These are phyloP conservation scores for Cladopsammia gracilis DNA, from an alignment of 64 coral and sea anemone species.

Conservation along the genomic window DNA sequence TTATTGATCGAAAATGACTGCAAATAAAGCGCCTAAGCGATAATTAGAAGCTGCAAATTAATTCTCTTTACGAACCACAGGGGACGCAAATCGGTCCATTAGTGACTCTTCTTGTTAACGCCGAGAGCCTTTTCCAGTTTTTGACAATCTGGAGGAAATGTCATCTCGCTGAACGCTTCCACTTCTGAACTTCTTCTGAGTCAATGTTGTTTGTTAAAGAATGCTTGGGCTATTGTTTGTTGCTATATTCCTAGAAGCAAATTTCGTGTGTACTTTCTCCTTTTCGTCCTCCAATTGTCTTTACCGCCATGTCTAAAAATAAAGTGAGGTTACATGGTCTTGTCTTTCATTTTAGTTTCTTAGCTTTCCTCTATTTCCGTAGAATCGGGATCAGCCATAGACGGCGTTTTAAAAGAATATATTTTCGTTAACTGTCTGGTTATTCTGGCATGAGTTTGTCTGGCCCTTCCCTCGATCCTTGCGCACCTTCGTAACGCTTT, in stretches of 20 bases:
- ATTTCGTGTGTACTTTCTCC: background rate
- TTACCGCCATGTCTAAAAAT: background rate
- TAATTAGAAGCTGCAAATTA: background rate
- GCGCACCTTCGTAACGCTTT: slow-evolving; percentile 82
- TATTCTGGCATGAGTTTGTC: slow-evolving; percentile 76
- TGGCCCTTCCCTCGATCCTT: slow-evolving; percentile 80
- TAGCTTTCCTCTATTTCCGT: slow-evolving; percentile 20
- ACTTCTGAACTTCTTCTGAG: background rate
- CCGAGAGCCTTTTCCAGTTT: background rate
- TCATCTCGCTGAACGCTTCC: background rate
- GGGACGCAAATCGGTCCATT: background rate
- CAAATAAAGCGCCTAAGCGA: slow-evolving; percentile 1
- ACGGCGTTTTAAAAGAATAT: slow-evolving; percentile 65
- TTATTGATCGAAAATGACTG: slow-evolving; percentile 23
- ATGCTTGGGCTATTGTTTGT: background rate
- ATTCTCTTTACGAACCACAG: background rate
- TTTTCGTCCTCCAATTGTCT: background rate
- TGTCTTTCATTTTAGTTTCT: background rate
- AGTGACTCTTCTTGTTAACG: slow-evolving; percentile 13
- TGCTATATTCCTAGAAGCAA: background rate
- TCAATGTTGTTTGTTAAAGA: background rate
- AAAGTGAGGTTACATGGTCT: background rate
- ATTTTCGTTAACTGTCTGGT: slow-evolving; percentile 54
- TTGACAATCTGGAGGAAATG: background rate
- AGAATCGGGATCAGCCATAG: slow-evolving; percentile 49